These are phyloP conservation scores for Palythoa grandiflora DNA, from an alignment of 92 coral and sea anemone species.

Conservation along the genomic window DNA sequence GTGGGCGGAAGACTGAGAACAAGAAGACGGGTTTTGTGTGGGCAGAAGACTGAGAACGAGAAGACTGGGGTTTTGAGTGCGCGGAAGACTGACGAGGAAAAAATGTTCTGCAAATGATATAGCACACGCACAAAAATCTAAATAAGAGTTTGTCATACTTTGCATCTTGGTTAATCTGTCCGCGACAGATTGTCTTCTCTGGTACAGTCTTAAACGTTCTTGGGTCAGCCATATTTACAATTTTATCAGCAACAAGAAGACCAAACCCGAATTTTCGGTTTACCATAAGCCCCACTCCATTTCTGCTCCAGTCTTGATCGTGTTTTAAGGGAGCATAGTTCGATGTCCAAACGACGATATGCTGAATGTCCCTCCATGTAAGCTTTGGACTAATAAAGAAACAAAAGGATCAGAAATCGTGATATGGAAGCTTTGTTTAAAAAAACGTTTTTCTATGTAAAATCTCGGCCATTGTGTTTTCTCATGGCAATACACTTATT, in stretches of 20 bases:
- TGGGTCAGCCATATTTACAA: conserved; percentile 87
- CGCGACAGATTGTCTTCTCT: conserved; percentile 90
- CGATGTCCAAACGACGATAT: conserved; percentile 96
- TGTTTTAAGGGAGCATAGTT: conserved; percentile 94
- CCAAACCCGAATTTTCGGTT: conserved; percentile 98
- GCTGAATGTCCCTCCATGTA: conserved; percentile 98
- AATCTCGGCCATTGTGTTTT: too few species aligned
- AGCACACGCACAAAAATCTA: too few species aligned
- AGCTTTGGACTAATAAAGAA: conserved; percentile 79
- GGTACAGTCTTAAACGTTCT: conserved; percentile 78
- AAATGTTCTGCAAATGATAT: too few species aligned
- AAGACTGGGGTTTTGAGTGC: too few species aligned
- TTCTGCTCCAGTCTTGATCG: conserved; percentile 92
- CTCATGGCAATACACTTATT: too few species aligned
- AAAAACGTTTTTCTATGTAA: too few species aligned
- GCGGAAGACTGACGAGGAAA: too few species aligned
- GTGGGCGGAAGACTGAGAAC: too few species aligned
- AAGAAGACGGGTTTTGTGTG: too few species aligned
- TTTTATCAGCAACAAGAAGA: conserved; percentile 92
- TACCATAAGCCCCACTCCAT: conserved; percentile 89
- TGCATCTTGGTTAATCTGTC: conserved; percentile 97
- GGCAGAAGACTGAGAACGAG: too few species aligned
- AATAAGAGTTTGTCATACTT: conserved; percentile 66
- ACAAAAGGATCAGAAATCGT: too few species aligned
- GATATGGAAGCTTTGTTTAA: too few species aligned